Conservation (phyloP, 1,140 invertebrate genomes). For the Papilio dardanus region DNA sequence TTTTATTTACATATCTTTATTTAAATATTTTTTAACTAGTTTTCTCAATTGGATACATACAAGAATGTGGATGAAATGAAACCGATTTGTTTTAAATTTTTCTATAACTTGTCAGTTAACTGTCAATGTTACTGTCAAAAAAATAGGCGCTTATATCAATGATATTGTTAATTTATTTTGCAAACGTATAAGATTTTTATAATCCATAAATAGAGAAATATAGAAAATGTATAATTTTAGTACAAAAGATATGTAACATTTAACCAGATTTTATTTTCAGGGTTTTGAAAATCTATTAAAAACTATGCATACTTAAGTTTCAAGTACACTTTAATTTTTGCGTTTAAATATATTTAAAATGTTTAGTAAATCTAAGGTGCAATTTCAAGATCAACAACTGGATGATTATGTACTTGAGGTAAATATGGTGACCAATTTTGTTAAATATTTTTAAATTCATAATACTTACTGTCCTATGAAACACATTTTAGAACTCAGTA, state of each 20-base stretch:
- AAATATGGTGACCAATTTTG: slow-evolving; percentile 41
- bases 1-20: too few species aligned
- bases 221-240: neutral
- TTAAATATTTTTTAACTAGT: too few species aligned
- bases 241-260: neutral
- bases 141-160: neutral
- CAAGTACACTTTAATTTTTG: neutral
- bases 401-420: slow-evolving; percentile 77
- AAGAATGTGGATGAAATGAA: too few species aligned
- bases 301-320: neutral
- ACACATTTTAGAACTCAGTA: slow-evolving; percentile 82
- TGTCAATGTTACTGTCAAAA: neutral
- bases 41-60: too few species aligned
- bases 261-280: neutral
- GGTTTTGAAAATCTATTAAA: neutral
- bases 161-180: neutral
- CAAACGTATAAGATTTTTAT: neutral
- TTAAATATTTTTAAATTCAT: slow-evolving; percentile 25
- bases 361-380: slow-evolving; percentile 69
- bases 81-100: too few species aligned
- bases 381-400: slow-evolving; percentile 74
- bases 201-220: neutral
- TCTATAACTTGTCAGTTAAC: too few species aligned
- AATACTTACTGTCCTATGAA: too few species aligned
- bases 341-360: slow-evolving; percentile 41